Conservation (phyloP, 2,888 invertebrate species). For the Ochlodes sylvanus region DNA sequence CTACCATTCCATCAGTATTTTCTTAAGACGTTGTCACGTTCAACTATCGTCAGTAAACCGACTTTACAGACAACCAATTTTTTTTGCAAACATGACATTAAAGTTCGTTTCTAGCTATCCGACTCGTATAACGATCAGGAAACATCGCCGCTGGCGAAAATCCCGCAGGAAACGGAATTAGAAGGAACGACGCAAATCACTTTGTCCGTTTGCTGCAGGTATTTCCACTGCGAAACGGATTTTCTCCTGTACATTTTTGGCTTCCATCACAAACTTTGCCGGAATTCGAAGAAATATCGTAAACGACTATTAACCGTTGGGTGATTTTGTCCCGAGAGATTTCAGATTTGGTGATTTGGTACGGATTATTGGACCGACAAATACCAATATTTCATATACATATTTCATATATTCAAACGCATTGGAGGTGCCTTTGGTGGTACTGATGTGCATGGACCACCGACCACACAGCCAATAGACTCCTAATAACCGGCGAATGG, state of each 20-base stretch:
- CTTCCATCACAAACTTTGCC: slow-evolving; percentile 7
- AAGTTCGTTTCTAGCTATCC: not conserved
- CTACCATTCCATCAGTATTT: no score
- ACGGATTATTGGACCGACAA: no score
- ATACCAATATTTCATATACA: no score
- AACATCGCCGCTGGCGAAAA: slow-evolving; percentile 23
- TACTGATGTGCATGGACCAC: no score
- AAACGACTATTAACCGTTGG: not conserved
- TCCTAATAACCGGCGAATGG: no score
- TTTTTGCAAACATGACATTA: slow-evolving; percentile 18
- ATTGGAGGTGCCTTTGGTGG: no score
- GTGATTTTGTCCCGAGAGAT: not conserved
- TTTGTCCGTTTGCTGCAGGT: slow-evolving; percentile 20
- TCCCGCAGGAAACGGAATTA: slow-evolving; percentile 25
- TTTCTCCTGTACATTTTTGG: slow-evolving; percentile 13
- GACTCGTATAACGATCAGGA: slow-evolving; percentile 16
- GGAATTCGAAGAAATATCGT: slow-evolving; percentile 5
- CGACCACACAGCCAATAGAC: no score
- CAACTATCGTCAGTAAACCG: no score
- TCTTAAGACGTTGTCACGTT: no score
- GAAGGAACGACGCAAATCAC: slow-evolving; percentile 28
- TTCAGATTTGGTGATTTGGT: not conserved
- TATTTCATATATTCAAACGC: no score
- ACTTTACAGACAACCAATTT: no score
- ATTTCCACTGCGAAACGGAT: slow-evolving; percentile 14